Evolutionary conservation across 2,888 invertebrate species (phyloP).

Genomic region (Argyresthia albistria): DNA sequence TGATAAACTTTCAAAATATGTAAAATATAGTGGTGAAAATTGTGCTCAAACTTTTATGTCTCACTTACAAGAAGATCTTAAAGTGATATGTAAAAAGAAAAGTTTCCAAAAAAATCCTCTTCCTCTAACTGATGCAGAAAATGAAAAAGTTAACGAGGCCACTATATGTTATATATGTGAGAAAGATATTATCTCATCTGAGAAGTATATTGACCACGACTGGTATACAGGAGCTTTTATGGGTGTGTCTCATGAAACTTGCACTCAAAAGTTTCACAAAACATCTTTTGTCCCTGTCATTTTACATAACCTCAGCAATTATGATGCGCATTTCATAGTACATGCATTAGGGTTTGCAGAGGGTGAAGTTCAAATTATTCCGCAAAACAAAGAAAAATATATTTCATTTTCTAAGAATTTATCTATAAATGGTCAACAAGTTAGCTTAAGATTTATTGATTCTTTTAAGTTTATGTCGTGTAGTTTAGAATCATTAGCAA

Average conservation of each 20-base stretch:
- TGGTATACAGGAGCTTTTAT: conserved; percentile 17
- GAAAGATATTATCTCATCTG: conserved; percentile 8
- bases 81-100: conserved; percentile 10
- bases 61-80: conserved; percentile 13
- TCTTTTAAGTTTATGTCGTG: conserved; percentile 13
- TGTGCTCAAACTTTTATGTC: conserved; percentile 19
- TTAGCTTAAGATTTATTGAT: conserved; percentile 11
- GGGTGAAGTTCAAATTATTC: conserved; percentile 16
- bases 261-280: conserved; percentile 16
- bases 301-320: conserved; percentile 19
- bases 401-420: conserved; percentile 22
- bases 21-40: conserved; percentile 16
- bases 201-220: conserved; percentile 12
- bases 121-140: conserved; percentile 7
- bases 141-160: conserved; percentile 4
- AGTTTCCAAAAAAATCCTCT: conserved; percentile 9
- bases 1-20: conserved; percentile 17
- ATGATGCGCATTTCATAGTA: conserved; percentile 24
- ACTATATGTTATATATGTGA: conserved; percentile 14
- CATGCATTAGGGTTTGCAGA: conserved; percentile 17
- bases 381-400: conserved; percentile 23
- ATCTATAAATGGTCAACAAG: conserved; percentile 8
- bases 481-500: conserved; percentile 8
- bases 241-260: conserved; percentile 17
- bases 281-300: conserved; percentile 14